Percentiles rank a stretch among this genome's conserved stretches.
Evolutionary conservation across 2,888 invertebrate species (phyloP).

Genomic region (Aethes cnicana): DNA sequence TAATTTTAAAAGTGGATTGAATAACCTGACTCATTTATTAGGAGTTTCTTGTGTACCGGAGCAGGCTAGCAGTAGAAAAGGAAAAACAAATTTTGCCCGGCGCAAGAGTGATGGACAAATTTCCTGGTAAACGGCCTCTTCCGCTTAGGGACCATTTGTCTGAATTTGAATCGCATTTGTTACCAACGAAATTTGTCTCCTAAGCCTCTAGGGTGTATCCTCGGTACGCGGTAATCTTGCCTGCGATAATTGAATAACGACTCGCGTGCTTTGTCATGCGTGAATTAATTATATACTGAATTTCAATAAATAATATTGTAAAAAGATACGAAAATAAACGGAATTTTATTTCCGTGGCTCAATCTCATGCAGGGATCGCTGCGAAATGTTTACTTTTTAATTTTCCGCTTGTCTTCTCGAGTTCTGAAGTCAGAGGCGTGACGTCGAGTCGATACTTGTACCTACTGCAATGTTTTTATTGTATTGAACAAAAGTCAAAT

Average conservation of each 20-base stretch:
- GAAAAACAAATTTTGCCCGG: conserved; percentile 69
- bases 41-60: conserved; percentile 36
- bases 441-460: conserved; percentile 57
- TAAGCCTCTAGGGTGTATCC: conserved; percentile 69
- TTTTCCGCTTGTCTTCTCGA: conserved; percentile 78
- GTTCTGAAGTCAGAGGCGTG: conserved; percentile 55
- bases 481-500: too few species aligned
- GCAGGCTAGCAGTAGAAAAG: conserved; percentile 54
- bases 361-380: conserved; percentile 49
- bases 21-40: conserved; percentile 29
- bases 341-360: conserved; percentile 43
- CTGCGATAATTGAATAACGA: conserved; percentile 74
- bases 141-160: conserved; percentile 80
- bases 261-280: conserved; percentile 39
- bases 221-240: conserved; percentile 60
- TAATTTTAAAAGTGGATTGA: too few species aligned
- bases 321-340: conserved; percentile 33
- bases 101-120: conserved; percentile 79
- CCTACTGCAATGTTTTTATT: conserved; percentile 62
- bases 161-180: conserved; percentile 82
- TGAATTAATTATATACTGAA: conserved; percentile 8
- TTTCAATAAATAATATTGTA: conserved; percentile 16
- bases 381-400: conserved; percentile 75
- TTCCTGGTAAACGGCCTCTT: conserved; percentile 77
- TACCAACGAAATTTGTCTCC: conserved; percentile 78